These are phyloP conservation scores for Numenius phaeopus DNA, from an alignment of 2,797 vertebrate species.

Conservation along the genomic window DNA sequence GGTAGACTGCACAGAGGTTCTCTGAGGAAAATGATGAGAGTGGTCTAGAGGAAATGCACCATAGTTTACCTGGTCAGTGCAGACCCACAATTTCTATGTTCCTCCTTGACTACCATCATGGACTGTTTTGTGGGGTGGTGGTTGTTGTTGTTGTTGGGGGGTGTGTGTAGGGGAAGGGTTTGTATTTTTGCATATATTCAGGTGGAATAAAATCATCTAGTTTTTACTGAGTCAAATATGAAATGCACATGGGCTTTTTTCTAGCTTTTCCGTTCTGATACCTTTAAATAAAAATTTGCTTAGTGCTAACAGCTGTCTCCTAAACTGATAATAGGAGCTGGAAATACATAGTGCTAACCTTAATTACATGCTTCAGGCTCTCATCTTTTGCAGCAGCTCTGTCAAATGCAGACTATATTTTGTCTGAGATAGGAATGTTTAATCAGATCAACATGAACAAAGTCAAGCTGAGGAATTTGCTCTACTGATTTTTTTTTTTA, in stretches of 20 bases:
- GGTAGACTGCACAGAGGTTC: background rate
- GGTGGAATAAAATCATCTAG: background rate
- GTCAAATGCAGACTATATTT: conserved; percentile 6
- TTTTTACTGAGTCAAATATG: background rate
- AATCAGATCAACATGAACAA: background rate
- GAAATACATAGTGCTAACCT: background rate
- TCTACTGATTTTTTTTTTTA: background rate
- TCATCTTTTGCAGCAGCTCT: background rate
- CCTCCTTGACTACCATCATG: background rate
- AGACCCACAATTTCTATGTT: background rate
- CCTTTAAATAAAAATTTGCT: background rate
- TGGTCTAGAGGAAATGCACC: background rate
- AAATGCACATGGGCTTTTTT: background rate
- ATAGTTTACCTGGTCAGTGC: background rate
- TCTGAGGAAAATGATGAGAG: background rate
- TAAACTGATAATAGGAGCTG: background rate
- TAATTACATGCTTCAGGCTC: conserved; percentile 20
- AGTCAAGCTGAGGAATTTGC: background rate
- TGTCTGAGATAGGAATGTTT: background rate
- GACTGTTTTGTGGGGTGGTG: background rate
- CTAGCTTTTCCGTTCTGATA: background rate
- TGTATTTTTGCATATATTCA: background rate
- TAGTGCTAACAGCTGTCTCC: background rate
- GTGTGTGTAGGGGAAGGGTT: accelerated
- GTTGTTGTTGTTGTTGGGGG: accelerated